Conservation (phyloP, 1,140 invertebrate genomes). For the Drosophila sturtevanti region DNA sequence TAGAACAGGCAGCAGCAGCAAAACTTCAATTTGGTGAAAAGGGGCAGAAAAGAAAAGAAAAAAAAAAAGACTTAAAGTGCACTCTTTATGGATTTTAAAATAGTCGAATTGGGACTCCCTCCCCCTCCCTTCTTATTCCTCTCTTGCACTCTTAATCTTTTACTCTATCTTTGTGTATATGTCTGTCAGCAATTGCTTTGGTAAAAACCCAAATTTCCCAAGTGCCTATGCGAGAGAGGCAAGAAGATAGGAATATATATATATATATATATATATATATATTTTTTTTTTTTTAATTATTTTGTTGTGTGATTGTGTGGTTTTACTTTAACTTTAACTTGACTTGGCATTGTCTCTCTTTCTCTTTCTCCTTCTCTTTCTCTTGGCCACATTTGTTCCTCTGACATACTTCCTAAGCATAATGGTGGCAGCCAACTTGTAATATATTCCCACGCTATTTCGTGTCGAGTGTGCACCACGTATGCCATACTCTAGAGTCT, state of each 20-base stretch:
- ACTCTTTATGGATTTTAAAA: conserved; percentile 12
- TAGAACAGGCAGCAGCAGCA: not conserved
- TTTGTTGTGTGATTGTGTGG: conserved; percentile 4
- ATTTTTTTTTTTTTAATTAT: not conserved
- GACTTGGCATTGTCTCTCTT: not conserved
- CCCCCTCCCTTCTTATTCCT: not conserved
- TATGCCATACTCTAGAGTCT: not conserved
- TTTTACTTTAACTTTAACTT: conserved; percentile 6
- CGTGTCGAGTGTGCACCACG: conserved; percentile 42
- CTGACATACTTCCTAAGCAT: conserved; percentile 69
- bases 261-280: conserved; percentile 9
- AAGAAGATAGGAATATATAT: not conserved
- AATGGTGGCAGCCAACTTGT: conserved; percentile 74
- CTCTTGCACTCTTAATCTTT: not conserved
- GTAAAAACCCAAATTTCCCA: not conserved
- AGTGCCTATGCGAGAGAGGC: not conserved
- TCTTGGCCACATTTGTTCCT: conserved; percentile 36
- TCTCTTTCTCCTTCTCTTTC: not conserved
- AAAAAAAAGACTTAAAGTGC: conserved; percentile 49
- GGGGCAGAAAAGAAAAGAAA: too few species aligned
- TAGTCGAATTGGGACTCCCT: conserved; percentile 19
- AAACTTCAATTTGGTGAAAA: conserved; percentile 36
- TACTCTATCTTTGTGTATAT: not conserved
- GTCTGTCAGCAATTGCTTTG: conserved; percentile 7
- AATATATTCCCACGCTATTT: conserved; percentile 77